These are phyloP conservation scores for fruit fly (Drosophila melanogaster) DNA, from an alignment of 1,140 invertebrate species.

Conservation along the genomic window Release_6_plus_ISO1_MT NT_037436.4:9573501-9574000, in stretches of 20 bases:
- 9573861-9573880: conserved; percentile 22
- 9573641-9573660: conserved; percentile 26
- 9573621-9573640: conserved; percentile 67
- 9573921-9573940: conserved; percentile 34
- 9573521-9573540: background rate
- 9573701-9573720: conserved; percentile 7
- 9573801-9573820: conserved; percentile 71
- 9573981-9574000: conserved; percentile 76
- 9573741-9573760: conserved; percentile 82
- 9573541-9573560: too few relatives aligned
- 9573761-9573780: conserved; percentile 69
- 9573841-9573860: conserved; percentile 23
- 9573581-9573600: background rate
- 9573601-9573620: conserved; percentile 10
- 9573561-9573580: background rate
- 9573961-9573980: conserved; percentile 76
- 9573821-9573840: conserved; percentile 79
- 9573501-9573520: background rate
- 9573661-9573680: background rate
- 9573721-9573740: conserved; percentile 64
- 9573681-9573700: conserved; percentile 46
- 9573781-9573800: conserved; percentile 72
- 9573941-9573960: conserved; percentile 47
- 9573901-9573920: conserved; percentile 37
- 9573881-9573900: background rate